Evolutionary conservation across 2,888 invertebrate species (phyloP).

Genomic region (Mythimna vitellina): DNA sequence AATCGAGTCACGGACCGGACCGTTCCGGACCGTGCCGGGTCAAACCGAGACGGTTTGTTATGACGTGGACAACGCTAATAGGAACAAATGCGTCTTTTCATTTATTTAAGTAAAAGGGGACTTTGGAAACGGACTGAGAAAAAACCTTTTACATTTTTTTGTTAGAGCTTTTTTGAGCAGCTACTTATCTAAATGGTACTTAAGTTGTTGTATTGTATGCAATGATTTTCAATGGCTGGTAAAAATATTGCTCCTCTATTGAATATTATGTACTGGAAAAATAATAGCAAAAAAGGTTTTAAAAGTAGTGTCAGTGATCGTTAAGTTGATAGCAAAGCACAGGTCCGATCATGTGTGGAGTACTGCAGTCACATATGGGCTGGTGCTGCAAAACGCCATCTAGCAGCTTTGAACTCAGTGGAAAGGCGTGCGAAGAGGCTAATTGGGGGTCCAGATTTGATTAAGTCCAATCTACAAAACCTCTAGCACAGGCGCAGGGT

Average conservation of each 20-base stretch:
- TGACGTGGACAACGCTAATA: constrained; percentile 67
- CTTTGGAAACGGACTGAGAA: constrained; percentile 9
- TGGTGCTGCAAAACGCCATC: too few relatives aligned
- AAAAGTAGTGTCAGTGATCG: too few relatives aligned
- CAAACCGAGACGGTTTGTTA: constrained; percentile 63
- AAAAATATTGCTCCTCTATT: background rate
- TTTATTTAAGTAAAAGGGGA: constrained; percentile 45
- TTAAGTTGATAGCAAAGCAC: too few relatives aligned
- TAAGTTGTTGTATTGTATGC: background rate
- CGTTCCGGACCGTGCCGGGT: constrained; percentile 60
- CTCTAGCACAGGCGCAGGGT: too few relatives aligned
- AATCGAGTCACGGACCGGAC: constrained; percentile 69
- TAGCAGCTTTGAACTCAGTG: too few relatives aligned
- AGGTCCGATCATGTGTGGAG: too few relatives aligned
- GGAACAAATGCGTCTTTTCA: constrained; percentile 63
- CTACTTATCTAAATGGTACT: constrained; percentile 17
- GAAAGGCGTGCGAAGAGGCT: too few relatives aligned
- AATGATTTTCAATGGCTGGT: constrained; percentile 5
- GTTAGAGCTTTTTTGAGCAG: background rate
- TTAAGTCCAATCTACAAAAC: too few relatives aligned
- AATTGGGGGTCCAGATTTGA: too few relatives aligned
- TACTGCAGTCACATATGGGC: too few relatives aligned
- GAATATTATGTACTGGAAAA: too few relatives aligned
- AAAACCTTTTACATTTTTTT: constrained; percentile 15
- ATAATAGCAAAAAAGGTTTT: too few relatives aligned